Percentiles rank a stretch among this genome's conserved stretches.
Evolutionary conservation across 2,113 vertebrate species (phyloP).

Genomic region (Scolopax mira): DNA sequence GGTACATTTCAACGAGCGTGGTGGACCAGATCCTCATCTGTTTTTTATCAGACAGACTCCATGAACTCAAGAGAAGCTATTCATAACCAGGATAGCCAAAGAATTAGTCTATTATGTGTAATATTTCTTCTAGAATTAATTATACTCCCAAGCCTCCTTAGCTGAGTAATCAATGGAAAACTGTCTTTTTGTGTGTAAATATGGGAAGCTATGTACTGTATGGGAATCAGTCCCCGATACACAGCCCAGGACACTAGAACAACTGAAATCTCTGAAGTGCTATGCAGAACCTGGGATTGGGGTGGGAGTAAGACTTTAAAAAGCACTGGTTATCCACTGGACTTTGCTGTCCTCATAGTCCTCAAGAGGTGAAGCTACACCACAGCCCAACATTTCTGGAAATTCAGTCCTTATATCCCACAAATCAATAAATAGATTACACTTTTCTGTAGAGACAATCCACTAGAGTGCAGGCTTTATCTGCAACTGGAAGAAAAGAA

Average conservation of each 20-base stretch:
- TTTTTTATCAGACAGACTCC: neutral
- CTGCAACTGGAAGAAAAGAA: neutral
- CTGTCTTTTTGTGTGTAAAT: neutral
- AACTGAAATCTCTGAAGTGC: neutral
- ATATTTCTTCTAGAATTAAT: neutral
- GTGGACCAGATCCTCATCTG: neutral
- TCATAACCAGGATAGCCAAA: neutral
- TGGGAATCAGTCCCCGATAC: neutral
- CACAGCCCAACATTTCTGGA: neutral
- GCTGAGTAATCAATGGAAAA: neutral
- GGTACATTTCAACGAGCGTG: neutral
- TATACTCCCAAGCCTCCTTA: neutral
- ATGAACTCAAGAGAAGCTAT: neutral
- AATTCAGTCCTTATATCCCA: neutral
- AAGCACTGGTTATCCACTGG: neutral
- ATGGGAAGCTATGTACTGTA: neutral
- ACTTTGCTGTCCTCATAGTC: neutral
- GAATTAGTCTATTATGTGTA: neutral
- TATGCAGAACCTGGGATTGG: neutral
- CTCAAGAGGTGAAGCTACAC: neutral
- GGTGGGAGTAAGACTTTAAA: neutral
- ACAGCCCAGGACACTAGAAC: neutral
- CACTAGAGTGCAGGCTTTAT: constrained; percentile 64
- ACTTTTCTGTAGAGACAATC: constrained; percentile 1
- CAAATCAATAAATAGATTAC: neutral